Evolutionary conservation across 2,113 vertebrate species (phyloP).

Genomic region (Macrotus californicus): DNA sequence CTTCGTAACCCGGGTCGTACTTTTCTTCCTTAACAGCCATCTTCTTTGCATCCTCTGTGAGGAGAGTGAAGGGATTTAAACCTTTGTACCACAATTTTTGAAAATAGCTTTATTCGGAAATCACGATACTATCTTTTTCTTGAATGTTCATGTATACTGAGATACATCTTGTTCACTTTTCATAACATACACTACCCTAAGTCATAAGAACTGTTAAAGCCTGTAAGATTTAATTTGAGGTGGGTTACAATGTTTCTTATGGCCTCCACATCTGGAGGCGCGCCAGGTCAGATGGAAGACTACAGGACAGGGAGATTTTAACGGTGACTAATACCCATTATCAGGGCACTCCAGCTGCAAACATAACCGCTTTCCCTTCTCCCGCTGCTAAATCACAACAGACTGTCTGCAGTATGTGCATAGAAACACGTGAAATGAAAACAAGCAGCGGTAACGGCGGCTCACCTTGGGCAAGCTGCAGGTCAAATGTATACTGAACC

Average conservation of each 20-base stretch:
- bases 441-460: rapidly evolving
- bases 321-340: not conserved
- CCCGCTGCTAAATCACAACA: not conserved
- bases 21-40: constrained; percentile 97
- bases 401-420: not conserved
- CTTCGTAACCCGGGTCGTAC: constrained; percentile 96
- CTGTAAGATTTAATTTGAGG: not conserved
- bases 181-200: not conserved
- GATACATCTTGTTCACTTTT: not conserved
- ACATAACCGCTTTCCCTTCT: rapidly evolving
- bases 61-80: constrained; percentile 43
- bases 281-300: not conserved
- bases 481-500: constrained; percentile 88
- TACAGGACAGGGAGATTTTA: not conserved
- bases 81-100: not conserved
- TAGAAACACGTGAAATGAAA: rapidly evolving
- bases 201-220: not conserved
- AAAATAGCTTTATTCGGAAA: not conserved
- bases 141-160: not conserved
- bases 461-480: constrained; percentile 92
- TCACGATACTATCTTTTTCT: not conserved
- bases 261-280: not conserved
- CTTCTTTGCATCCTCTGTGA: constrained; percentile 95
- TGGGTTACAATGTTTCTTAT: not conserved
- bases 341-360: not conserved